A percentile compares a stretch with the other conserved stretches of the same genome.
These are phyloP conservation scores for Sinotaia quadrata DNA, from an alignment of 2,888 invertebrate genomes.

Conservation along the genomic window DNA sequence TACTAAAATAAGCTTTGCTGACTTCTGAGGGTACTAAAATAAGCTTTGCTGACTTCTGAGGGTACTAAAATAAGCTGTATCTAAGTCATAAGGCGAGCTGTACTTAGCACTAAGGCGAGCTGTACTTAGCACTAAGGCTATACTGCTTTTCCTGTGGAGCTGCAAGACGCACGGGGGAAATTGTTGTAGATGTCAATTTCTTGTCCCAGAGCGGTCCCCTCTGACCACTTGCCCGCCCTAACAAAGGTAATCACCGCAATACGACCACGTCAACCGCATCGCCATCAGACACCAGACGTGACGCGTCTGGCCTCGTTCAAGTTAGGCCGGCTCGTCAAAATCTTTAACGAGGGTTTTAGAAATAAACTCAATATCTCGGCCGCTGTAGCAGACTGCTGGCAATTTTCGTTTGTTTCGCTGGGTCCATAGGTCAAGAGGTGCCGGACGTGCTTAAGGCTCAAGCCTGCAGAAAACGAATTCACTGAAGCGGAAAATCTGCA, in stretches of 20 bases:
- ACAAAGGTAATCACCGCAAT: constrained; percentile 23
- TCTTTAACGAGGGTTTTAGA: constrained; percentile 3
- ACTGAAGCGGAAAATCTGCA: too few species aligned
- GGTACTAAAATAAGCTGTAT: too few species aligned
- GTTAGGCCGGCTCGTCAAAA: background rate
- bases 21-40: too few species aligned
- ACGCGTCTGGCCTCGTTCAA: constrained; percentile 9
- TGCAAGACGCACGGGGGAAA: background rate
- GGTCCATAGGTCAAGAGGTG: background rate
- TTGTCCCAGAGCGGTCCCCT: background rate
- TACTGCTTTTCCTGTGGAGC: background rate
- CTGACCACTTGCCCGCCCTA: constrained; percentile 24
- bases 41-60: too few species aligned
- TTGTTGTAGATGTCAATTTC: background rate
- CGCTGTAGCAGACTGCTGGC: constrained; percentile 3
- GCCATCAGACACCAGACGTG: constrained; percentile 25
- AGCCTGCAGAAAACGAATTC: background rate
- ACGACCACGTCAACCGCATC: background rate
- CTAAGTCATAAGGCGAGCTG: too few species aligned
- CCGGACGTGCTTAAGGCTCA: background rate
- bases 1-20: too few species aligned
- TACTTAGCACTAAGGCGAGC: too few species aligned
- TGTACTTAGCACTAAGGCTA: background rate
- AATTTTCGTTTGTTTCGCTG: background rate
- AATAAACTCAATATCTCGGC: constrained; percentile 12